phyloP scores from a whole-genome alignment of 2,888 invertebrate genomes.

The Nephrotoma flavescens region DNA sequence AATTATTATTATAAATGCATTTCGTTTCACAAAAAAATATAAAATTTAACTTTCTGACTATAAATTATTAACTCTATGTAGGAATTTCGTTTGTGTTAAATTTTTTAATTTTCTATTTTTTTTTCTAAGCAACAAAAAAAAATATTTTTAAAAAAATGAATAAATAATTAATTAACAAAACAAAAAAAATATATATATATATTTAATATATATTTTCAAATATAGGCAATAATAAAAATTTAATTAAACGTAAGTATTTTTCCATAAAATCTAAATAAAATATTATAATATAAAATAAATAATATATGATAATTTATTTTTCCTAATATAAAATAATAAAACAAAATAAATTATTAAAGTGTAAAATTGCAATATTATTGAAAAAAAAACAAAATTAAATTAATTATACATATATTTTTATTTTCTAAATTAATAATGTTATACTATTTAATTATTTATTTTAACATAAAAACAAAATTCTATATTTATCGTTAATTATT shows the following conservation, averaged over 20 bases:
- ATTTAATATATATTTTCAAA: neutral
- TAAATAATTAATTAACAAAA: neutral
- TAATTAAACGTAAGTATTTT: neutral
- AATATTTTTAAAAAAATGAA: neutral
- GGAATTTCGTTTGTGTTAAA: neutral
- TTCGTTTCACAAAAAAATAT: neutral
- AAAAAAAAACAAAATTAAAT: neutral
- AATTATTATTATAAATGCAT: neutral
- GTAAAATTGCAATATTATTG: neutral
- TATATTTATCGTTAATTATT: neutral
- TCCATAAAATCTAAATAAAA: neutral
- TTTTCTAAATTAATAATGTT: neutral
- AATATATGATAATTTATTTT: neutral
- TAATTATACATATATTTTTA: neutral
- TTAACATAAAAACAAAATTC: neutral
- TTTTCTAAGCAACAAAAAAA: neutral
- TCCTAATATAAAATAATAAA: neutral
- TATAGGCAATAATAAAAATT: neutral
- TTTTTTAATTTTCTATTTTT: neutral
- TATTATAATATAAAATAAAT: neutral
- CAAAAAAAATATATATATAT: neutral
- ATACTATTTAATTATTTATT: neutral
- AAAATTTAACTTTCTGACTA: neutral
- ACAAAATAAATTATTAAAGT: neutral
- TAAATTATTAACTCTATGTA: neutral